A percentile compares a stretch with the other conserved stretches of the same genome.
These are phyloP conservation scores for Trachymyrmex cornetzi DNA, from an alignment of 1,140 invertebrate genomes.

Conservation along the genomic window DNA sequence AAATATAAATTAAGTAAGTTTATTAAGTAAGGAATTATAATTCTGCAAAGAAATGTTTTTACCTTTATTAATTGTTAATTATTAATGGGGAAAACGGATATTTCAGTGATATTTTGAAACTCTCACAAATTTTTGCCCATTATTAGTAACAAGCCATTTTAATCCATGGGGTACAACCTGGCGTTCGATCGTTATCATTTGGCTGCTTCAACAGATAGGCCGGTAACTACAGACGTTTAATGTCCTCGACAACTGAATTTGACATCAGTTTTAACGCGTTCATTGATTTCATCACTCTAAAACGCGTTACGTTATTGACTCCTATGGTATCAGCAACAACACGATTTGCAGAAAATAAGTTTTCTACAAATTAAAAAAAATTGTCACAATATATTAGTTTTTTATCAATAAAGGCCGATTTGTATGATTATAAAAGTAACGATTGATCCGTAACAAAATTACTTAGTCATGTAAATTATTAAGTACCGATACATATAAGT, in stretches of 20 bases:
- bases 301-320: not conserved
- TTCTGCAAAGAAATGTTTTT: not conserved
- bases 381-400: no score
- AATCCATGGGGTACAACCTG: conserved; percentile 15
- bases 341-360: not conserved
- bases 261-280: conserved; percentile 11
- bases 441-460: no score
- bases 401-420: no score
- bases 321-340: not conserved
- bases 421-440: no score
- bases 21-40: not conserved
- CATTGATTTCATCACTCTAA: not conserved
- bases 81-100: not conserved
- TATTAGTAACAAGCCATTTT: not conserved
- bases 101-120: not conserved
- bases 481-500: no score
- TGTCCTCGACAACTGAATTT: not conserved
- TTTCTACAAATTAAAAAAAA: no score
- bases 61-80: no score
- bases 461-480: no score
- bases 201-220: conserved; percentile 73
- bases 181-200: conserved; percentile 57
- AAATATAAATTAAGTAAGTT: not conserved
- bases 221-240: conserved; percentile 41
- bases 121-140: not conserved